Conservation (phyloP, 2,888 invertebrate genomes). For the Drosophila koepferae region DNA sequence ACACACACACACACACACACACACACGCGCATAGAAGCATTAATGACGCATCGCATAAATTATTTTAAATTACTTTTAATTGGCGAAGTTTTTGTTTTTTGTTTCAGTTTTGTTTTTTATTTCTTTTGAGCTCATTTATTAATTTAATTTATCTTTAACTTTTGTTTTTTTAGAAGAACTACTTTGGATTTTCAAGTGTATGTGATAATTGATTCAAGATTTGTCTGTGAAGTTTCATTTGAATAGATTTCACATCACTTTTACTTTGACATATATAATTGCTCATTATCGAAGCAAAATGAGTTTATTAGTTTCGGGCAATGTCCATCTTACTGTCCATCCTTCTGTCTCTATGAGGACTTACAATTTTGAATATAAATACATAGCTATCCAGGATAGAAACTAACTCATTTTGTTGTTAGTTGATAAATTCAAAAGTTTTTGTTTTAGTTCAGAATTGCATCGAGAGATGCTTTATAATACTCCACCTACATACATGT, state of each 20-base stretch:
- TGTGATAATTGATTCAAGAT: not conserved
- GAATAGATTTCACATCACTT: not conserved
- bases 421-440: too few species aligned
- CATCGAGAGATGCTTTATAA: too few species aligned
- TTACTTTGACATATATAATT: not conserved
- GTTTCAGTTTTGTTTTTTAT: conserved; percentile 10
- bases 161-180: not conserved
- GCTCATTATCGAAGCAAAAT: too few species aligned
- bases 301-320: not conserved
- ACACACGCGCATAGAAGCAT: conserved; percentile 21
- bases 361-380: too few species aligned
- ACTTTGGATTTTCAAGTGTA: not conserved
- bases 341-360: not conserved
- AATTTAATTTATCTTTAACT: conserved; percentile 43
- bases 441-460: too few species aligned
- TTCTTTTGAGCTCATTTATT: conserved; percentile 45
- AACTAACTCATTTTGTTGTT: too few species aligned
- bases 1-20: conserved; percentile 24
- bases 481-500: too few species aligned
- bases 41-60: conserved; percentile 75
- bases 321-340: too few species aligned
- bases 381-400: too few species aligned
- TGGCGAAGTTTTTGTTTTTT: conserved; percentile 61
- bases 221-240: not conserved
- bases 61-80: conserved; percentile 80